Percentiles rank a stretch among this genome's conserved stretches.
Conservation (phyloP, 2,113 vertebrate genomes). For the Naja naja region DNA sequence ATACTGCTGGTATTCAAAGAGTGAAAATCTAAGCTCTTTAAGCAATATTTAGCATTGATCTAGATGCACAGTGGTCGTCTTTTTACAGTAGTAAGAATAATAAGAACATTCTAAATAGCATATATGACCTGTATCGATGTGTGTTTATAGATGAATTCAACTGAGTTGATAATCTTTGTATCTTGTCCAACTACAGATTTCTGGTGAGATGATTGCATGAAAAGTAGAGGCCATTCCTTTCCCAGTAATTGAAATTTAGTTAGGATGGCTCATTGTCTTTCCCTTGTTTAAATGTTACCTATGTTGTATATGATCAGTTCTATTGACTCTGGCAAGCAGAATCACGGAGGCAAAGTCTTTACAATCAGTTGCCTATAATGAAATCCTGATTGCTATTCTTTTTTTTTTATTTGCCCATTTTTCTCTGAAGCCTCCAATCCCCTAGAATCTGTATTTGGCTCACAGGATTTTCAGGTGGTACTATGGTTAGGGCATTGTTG, state of each 20-base stretch:
- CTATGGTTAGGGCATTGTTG: not conserved
- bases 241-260: not conserved
- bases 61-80: not conserved
- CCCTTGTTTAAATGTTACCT: not conserved
- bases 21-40: not conserved
- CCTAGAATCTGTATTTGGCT: not conserved
- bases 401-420: not conserved
- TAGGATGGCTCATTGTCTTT: not conserved
- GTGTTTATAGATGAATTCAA: not conserved
- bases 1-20: not conserved
- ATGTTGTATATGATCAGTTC: not conserved
- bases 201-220: not conserved
- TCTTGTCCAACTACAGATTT: not conserved
- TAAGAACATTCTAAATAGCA: not conserved
- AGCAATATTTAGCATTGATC: not conserved
- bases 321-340: not conserved
- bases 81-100: not conserved
- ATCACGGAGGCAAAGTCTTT: too few species aligned
- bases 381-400: not conserved
- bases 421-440: not conserved
- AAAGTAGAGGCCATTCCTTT: not conserved
- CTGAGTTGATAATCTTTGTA: not conserved
- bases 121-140: not conserved
- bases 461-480: not conserved
- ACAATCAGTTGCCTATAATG: not conserved